phyloP scores from a whole-genome alignment of 1,140 invertebrate species.

The Euura saliciscinereae region DNA sequence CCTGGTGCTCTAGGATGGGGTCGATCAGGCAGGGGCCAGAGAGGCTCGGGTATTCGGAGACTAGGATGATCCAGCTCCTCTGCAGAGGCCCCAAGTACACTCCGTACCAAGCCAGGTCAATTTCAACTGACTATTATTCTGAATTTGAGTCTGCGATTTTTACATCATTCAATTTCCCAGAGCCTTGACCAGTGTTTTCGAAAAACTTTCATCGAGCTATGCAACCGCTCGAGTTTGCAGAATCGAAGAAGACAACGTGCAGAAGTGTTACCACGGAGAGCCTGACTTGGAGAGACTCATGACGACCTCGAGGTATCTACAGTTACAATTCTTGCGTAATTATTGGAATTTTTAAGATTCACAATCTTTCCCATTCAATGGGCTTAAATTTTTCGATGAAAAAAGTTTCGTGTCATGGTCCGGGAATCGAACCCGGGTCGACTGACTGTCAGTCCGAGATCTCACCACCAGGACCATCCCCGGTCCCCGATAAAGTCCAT shows the following conservation, averaged over 20 bases:
- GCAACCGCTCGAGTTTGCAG: slow-evolving; percentile 18
- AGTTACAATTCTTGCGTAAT: background rate
- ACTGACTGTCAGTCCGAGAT: too few relatives aligned
- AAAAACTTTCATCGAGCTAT: slow-evolving; percentile 21
- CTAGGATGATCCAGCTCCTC: slow-evolving; percentile 40
- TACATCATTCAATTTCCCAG: slow-evolving; percentile 10
- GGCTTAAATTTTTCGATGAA: too few relatives aligned
- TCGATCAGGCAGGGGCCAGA: background rate
- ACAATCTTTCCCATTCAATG: background rate
- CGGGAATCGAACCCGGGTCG: too few relatives aligned
- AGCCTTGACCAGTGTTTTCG: slow-evolving; percentile 14
- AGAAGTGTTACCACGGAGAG: slow-evolving; percentile 52
- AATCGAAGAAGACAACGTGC: slow-evolving; percentile 15
- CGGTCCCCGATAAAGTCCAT: too few relatives aligned
- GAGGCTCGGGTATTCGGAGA: background rate
- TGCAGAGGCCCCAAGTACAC: slow-evolving; percentile 53
- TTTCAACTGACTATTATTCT: background rate
- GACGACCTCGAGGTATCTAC: slow-evolving; percentile 30
- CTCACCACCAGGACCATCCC: too few relatives aligned
- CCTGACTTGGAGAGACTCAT: slow-evolving; percentile 59
- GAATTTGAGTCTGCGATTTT: background rate
- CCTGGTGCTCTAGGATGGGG: slow-evolving; percentile 26
- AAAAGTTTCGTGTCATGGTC: too few relatives aligned
- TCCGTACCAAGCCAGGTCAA: slow-evolving; percentile 44
- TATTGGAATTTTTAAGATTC: background rate